Percentiles rank a stretch among this genome's conserved stretches.
These are phyloP conservation scores for Boloria euphrosyne DNA, from an alignment of 2,888 invertebrate genomes.

Conservation along the genomic window DNA sequence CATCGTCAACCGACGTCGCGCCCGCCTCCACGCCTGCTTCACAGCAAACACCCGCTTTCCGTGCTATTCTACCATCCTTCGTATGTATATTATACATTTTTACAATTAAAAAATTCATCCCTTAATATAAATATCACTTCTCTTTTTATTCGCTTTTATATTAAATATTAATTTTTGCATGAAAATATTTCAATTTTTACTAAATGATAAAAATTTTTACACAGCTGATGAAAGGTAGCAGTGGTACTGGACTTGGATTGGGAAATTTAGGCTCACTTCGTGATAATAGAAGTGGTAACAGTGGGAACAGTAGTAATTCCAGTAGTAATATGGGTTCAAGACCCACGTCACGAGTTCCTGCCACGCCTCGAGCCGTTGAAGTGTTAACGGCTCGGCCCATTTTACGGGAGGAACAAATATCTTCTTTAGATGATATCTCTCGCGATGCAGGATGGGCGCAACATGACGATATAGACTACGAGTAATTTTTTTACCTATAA, in stretches of 20 bases:
- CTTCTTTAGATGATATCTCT: slow-evolving; percentile 94
- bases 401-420: slow-evolving; percentile 95
- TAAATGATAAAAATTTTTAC: slow-evolving; percentile 25
- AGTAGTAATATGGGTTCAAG: slow-evolving; percentile 43
- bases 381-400: slow-evolving; percentile 90
- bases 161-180: not conserved
- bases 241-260: slow-evolving; percentile 73
- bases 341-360: slow-evolving; percentile 53
- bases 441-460: slow-evolving; percentile 96
- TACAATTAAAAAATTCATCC: not conserved
- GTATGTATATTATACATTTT: slow-evolving; percentile 73
- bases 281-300: slow-evolving; percentile 54
- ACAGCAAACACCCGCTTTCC: slow-evolving; percentile 85
- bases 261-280: slow-evolving; percentile 68
- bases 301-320: slow-evolving; percentile 44
- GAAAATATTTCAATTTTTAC: slow-evolving; percentile 4
- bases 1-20: slow-evolving; percentile 79
- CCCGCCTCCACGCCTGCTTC: slow-evolving; percentile 77
- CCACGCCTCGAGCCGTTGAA: slow-evolving; percentile 81
- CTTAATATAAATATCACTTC: not conserved
- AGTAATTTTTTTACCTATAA: slow-evolving; percentile 70
- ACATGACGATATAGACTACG: slow-evolving; percentile 96
- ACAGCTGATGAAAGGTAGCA: slow-evolving; percentile 78
- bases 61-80: slow-evolving; percentile 90
- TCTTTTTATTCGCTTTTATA: not conserved